A percentile compares a stretch with the other conserved stretches of the same genome.
phyloP scores from a whole-genome alignment of 1,140 invertebrate genomes.

The Hestina assimilis region DNA sequence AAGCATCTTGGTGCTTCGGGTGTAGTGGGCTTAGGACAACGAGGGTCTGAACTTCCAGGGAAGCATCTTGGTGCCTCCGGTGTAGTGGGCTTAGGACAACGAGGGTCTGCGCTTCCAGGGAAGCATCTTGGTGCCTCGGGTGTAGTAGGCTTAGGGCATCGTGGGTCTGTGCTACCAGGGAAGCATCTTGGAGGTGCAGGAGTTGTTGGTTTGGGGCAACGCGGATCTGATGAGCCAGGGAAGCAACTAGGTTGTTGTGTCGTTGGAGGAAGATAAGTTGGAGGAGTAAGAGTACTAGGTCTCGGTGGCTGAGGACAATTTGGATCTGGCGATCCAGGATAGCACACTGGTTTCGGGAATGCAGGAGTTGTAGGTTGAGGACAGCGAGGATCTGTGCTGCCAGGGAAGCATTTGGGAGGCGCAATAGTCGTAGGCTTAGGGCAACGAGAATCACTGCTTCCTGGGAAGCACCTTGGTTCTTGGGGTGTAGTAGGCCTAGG shows the following conservation, averaged over 20 bases:
- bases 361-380: conserved; percentile 43
- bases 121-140: neutral
- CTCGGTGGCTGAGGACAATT: conserved; percentile 40
- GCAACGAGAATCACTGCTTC: conserved; percentile 61
- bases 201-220: too few relatives aligned
- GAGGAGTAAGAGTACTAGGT: conserved; percentile 13
- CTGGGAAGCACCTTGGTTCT: conserved; percentile 62
- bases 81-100: neutral
- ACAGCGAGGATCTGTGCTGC: conserved; percentile 68
- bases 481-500: conserved; percentile 43
- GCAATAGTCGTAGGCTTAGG: conserved; percentile 17
- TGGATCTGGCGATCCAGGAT: conserved; percentile 68
- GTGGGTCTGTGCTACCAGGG: conserved; percentile 45
- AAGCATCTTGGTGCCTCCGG: neutral
- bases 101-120: neutral
- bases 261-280: conserved; percentile 19
- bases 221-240: too few relatives aligned
- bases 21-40: conserved; percentile 2
- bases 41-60: neutral
- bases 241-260: too few relatives aligned
- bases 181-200: conserved; percentile 38
- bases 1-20: neutral
- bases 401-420: conserved; percentile 59
- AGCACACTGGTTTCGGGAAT: conserved; percentile 54
- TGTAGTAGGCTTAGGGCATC: conserved; percentile 4